Base-by-base conservation (phyloP, 1,140 invertebrate species). In the Dinoponera quadriceps region DNA sequence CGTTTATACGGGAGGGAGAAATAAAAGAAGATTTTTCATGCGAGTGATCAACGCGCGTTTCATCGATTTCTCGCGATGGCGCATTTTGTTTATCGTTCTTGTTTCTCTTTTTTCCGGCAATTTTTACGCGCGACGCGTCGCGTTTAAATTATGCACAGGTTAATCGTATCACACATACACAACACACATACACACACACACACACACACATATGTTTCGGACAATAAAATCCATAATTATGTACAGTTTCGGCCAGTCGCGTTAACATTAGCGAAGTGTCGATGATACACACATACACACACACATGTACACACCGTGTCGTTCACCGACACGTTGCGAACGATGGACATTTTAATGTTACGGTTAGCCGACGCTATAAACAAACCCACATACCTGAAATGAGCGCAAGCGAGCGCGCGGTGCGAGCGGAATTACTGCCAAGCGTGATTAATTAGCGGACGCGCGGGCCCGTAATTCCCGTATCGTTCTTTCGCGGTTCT, bases 141-240 rank as follows among this genome's bases (percentile, higher is more conserved):
- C 3, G 38, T 44, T 4, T 44, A 44, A 9, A 44, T 44, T 44
- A 9, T 9, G 38, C 38, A 9, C 38, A 3, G 11, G 38, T 44
- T 44, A 44, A 44, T 44, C 38, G 38, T 9, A 9, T 9, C 9
- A n/a, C n/a, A n/a, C n/a, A n/a, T n/a, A n/a, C n/a, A n/a, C n/a
- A n/a, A n/a, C 11, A 18, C 49, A 18, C 11, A 51, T 51, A 11
- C n/a, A n/a, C n/a, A n/a, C n/a, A n/a, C n/a, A n/a, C n/a, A n/a
- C n/a, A n/a, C n/a, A n/a, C n/a, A n/a, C n/a, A n/a, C 83, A 85
- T 82, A 84, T 89, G 85, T 69, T 84, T 69, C 83, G 83, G 85
- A 90, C 87, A 86, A 85, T 90, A 90, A 90, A 91, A 91, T 87
- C 90, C 81, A 87, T 89, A 85, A 62, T 81, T 85, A 85, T 77